Evolutionary conservation across 2,888 invertebrate genomes (phyloP), one percentile per base, ranked within the genome.

Genomic region (Cataglyphis livida): DNA sequence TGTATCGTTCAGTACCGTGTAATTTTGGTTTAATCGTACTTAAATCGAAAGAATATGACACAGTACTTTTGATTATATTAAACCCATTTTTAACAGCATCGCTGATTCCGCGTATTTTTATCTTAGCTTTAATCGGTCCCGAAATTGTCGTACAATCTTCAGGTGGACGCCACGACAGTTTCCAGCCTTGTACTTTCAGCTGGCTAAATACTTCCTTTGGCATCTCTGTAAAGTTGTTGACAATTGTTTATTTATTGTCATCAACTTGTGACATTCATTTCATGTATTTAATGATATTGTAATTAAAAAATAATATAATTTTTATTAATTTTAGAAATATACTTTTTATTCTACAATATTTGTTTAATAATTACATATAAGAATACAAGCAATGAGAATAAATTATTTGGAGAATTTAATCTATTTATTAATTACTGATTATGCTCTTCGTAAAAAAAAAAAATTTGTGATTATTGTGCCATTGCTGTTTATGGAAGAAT

Each of bases 101-200:
- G 38, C 85, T 83, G 21, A 88, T 18, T 12, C 90, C 88, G 5
- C 5, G 64, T 3, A 92, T 57, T 4, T 70, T 74, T 15, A 92
- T 62, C 84, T 35, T 88, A 0, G 86, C 59, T 7, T 0, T 0
- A 5, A 91, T 82, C 0, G 84, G 48, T 0, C 92, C 92, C 12
- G 89, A 85, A 57, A 91, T 91, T 1, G 76, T 86, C 3, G 81
- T 82, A 35, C 92, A 93, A 85, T 91, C 85, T n/a, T 41, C 38
- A 4, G 92, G 91, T 0, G 51, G 32, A 4, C 82, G n/a, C 92
- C 92, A 92, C 7, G 6, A 28, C 0, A 89, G 57, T 18, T 25
- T 65, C 18, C 79, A 64, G 25, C 79, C 0, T 25, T 86, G 5
- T 0, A 87, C 6, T 28, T 12, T 81, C 1, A 91, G 25, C 65